Conservation (phyloP, 2,888 invertebrate genomes). For the Incurvaria masculella region DNA sequence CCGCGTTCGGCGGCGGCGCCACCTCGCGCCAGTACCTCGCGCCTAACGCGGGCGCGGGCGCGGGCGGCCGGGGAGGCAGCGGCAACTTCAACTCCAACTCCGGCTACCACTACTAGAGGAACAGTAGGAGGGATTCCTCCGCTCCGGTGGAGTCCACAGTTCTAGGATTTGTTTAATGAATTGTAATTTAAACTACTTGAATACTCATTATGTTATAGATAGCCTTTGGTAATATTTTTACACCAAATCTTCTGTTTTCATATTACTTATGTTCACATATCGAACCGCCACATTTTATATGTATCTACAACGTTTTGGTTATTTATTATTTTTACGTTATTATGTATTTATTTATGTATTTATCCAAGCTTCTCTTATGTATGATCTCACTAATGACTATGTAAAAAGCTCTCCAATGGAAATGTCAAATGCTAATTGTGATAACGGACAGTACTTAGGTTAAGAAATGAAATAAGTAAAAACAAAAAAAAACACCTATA, state of each 20-base stretch:
- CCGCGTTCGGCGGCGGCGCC: slow-evolving; percentile 25
- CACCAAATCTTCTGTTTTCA: no score
- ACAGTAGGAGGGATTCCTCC: no score
- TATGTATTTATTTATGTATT: not conserved
- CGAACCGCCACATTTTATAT: no score
- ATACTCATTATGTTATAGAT: no score
- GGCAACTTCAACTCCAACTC: slow-evolving; percentile 47
- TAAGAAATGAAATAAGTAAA: not conserved
- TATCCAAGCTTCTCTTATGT: not conserved
- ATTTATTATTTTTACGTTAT: no score
- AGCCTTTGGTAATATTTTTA: no score
- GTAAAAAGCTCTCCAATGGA: not conserved
- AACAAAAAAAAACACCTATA: not conserved
- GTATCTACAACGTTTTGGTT: no score
- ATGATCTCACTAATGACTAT: not conserved
- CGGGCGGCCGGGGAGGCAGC: slow-evolving; percentile 38
- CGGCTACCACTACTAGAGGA: slow-evolving; percentile 45
- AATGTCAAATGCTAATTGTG: not conserved
- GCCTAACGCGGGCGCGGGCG: slow-evolving; percentile 37
- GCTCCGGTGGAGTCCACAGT: no score
- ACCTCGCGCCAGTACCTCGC: slow-evolving; percentile 45
- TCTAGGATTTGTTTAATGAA: no score
- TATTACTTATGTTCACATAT: no score
- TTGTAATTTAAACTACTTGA: no score
- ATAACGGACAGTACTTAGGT: not conserved